Percentiles rank a stretch among this genome's conserved stretches.
Conservation (phyloP, 2,113 vertebrate species). For the Tragelaphus scriptus region DNA sequence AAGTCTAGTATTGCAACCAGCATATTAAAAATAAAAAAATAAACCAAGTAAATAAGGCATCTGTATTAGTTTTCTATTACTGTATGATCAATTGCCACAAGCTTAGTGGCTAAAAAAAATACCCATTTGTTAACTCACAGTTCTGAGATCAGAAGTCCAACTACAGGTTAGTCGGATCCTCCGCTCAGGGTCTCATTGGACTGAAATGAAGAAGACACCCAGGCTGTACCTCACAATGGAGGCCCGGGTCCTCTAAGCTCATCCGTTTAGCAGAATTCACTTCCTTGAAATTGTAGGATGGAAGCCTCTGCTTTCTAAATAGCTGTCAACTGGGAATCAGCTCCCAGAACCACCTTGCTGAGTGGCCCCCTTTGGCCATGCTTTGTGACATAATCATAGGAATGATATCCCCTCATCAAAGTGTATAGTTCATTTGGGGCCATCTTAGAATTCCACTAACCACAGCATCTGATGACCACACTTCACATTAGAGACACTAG, state of each 20-base stretch:
- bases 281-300: background rate
- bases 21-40: slow-evolving; percentile 14
- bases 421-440: background rate
- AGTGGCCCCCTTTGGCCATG: background rate
- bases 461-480: background rate
- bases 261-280: background rate
- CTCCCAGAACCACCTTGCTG: background rate
- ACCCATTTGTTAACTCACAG: background rate
- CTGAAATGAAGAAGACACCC: background rate
- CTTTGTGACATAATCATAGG: background rate
- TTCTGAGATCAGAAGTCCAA: background rate
- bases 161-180: background rate
- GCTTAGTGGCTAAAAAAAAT: background rate
- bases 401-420: background rate
- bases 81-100: background rate
- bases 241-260: background rate
- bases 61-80: background rate
- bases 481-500: background rate
- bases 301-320: background rate
- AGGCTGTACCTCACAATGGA: background rate
- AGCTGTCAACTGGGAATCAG: background rate
- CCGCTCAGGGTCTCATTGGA: background rate
- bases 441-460: background rate
- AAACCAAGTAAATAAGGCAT: background rate
- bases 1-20: background rate